Base-by-base conservation (phyloP, 2,113 vertebrate species). In the Egretta garzetta region DNA sequence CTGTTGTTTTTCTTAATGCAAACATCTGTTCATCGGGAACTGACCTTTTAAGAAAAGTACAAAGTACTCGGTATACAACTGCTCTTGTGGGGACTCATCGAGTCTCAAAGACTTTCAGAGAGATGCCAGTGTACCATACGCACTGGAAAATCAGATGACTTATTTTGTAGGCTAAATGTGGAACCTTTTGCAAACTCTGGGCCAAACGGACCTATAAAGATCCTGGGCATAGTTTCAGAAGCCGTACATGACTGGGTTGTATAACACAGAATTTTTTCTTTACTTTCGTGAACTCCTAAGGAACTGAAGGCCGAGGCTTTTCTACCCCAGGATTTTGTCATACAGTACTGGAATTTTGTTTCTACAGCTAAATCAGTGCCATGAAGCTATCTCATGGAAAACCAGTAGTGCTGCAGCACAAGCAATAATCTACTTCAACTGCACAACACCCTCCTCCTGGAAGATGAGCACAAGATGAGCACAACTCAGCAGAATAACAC, bases 11-110 rank as follows among this genome's bases (percentile, higher is more conserved):
- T 76, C 84, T 56, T 81, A 83, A 60, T 72, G 43, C 64, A 93
- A 64, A 91, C 49, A 96, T 85, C 71, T 85, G 80, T 47, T 84
- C 53, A 75, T 75, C 56, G 70, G 1, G 5, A 87, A 72, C 30
- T 62, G 64, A 71, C 59, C 83, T 93, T 95, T 81, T 35, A 87
- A 81, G 8, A n/a, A 92, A 93, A 97, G 35, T 84, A 83, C 56
- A 56, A 88, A 84, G 37, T 35, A 45, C 26, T 81, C 32, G 4
- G 20, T 20, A 62, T 28, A 33, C 21, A 84, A 62, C 59, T 79
- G 73, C 30, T 84, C 52, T 60, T 59, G 45, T 28, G 5, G 37
- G 12, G 7, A 80, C 11, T n/a, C 10, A 62, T 22, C n/a, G 80
- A 52, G 35, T 52, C 24, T 84, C 43, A 88, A 43, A 71, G 47